These are phyloP conservation scores for Hippocampus barbouri DNA, from an alignment of 2,113 vertebrate genomes.

Conservation along the genomic window DNA sequence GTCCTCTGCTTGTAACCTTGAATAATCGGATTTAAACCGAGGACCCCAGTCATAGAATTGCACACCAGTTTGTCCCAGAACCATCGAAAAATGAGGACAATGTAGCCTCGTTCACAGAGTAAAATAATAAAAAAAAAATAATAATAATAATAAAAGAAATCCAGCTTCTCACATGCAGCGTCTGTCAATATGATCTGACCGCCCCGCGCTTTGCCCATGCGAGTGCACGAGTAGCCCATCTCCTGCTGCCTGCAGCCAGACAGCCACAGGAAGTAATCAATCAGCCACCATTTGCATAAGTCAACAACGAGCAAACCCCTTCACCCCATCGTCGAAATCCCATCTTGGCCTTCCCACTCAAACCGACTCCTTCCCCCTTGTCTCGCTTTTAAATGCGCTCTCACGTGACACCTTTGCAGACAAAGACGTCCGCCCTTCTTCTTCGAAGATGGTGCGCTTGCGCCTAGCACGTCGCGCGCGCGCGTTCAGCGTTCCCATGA, in stretches of 20 bases:
- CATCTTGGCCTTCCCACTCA: slow-evolving; percentile 29
- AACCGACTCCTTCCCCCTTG: slow-evolving; percentile 1
- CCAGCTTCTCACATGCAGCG: slow-evolving; percentile 1
- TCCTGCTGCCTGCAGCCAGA: slow-evolving; percentile 37
- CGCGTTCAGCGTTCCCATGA: slow-evolving; percentile 36
- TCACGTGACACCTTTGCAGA: slow-evolving; percentile 16
- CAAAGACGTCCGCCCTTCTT: slow-evolving; percentile 28
- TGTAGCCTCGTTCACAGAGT: background rate
- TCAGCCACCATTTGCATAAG: slow-evolving; percentile 61
- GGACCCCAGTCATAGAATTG: background rate
- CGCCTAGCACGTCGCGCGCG: slow-evolving; percentile 32
- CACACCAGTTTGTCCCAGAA: background rate
- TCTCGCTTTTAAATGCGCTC: slow-evolving; percentile 19
- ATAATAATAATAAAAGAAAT: background rate
- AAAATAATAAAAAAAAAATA: too few species aligned
- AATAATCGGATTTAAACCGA: too few species aligned
- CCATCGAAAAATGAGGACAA: background rate
- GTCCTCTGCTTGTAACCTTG: too few species aligned
- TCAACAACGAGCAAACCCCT: slow-evolving; percentile 70
- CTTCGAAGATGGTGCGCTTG: slow-evolving; percentile 54
- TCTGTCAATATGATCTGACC: slow-evolving; percentile 1
- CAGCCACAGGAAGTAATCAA: slow-evolving; percentile 70
- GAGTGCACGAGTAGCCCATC: slow-evolving; percentile 24
- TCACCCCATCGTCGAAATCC: slow-evolving; percentile 61
- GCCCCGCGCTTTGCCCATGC: slow-evolving; percentile 34